Conservation (phyloP, 35 echinoderm and acorn worm species). For the Ophiothrix spiculata region DNA sequence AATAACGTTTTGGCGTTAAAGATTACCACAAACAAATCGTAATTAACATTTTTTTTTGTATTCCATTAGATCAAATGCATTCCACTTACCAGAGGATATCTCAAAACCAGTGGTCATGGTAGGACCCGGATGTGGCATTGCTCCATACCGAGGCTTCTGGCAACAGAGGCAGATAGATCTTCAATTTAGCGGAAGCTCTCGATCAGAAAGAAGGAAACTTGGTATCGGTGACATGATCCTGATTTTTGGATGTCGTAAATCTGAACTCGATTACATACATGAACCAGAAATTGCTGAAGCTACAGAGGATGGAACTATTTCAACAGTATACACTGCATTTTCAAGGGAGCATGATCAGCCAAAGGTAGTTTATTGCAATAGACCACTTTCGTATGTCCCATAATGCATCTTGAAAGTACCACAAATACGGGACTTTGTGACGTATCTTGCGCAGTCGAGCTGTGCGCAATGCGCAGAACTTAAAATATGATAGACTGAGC, state of each 20-base stretch:
- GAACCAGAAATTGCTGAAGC: conserved; percentile 47
- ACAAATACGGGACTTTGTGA: no score
- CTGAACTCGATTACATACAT: conserved; percentile 78
- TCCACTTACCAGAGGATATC: conserved; percentile 26
- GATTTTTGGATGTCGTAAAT: conserved; percentile 86
- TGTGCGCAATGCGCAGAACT: no score
- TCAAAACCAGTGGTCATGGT: conserved; percentile 39
- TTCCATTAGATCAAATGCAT: neutral
- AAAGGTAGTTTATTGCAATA: no score
- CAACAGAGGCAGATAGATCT: conserved; percentile 24
- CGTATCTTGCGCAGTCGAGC: no score
- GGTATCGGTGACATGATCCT: conserved; percentile 77
- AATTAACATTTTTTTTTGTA: no score
- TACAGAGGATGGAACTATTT: conserved; percentile 50
- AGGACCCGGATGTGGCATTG: conserved; percentile 36
- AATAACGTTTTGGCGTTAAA: no score
- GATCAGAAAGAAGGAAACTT: conserved; percentile 41
- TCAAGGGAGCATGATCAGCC: conserved; percentile 70
- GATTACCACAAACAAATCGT: no score
- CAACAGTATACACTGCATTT: conserved; percentile 55
- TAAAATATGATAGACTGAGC: no score
- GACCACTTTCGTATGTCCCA: no score
- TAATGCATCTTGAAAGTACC: no score
- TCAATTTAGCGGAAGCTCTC: neutral
- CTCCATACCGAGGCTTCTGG: conserved; percentile 48